These are phyloP conservation scores for Apteryx mantelli DNA, from an alignment of 2,113 vertebrate genomes.

Conservation along the genomic window DNA sequence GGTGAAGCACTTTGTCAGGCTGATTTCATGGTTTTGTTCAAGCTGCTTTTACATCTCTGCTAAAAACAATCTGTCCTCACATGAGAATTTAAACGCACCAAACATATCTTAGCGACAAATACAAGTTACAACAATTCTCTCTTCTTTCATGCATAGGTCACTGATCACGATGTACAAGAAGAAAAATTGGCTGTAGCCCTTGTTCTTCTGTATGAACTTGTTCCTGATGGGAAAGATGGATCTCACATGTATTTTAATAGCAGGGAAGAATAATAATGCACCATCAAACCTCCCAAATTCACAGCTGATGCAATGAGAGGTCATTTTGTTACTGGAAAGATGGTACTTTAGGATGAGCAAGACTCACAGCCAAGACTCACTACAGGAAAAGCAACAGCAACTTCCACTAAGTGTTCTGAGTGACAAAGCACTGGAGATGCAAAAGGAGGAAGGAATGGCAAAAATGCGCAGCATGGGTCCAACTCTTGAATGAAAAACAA, in stretches of 20 bases:
- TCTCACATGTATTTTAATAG: background rate
- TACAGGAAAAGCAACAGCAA: background rate
- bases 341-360: background rate
- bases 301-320: background rate
- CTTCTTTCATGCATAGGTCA: background rate
- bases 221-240: background rate
- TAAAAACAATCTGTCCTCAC: background rate
- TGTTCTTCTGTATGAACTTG: background rate
- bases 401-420: background rate
- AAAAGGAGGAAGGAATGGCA: background rate
- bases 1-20: background rate
- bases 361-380: background rate
- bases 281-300: background rate
- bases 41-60: background rate
- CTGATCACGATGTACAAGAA: background rate
- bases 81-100: rapidly evolving
- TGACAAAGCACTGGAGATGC: background rate
- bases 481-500: conserved; percentile 8
- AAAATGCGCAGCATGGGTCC: conserved; percentile 4
- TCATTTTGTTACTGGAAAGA: background rate
- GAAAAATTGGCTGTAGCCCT: background rate
- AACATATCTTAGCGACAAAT: background rate
- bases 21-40: background rate
- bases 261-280: background rate
- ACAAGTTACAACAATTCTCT: background rate